These are phyloP conservation scores for Cistogaster globosa DNA, from an alignment of 2,888 invertebrate species.

Conservation along the genomic window DNA sequence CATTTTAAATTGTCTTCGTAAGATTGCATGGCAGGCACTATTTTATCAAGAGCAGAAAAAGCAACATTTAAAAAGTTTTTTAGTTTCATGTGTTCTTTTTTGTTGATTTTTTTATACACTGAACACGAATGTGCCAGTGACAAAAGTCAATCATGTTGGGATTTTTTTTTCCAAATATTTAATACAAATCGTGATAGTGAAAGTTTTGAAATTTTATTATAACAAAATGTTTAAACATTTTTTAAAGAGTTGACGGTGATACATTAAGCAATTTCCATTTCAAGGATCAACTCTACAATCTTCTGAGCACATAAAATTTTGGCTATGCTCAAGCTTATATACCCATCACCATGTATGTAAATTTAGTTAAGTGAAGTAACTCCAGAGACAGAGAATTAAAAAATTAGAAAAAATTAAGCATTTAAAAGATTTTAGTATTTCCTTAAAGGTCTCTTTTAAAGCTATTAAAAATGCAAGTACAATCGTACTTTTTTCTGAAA, in stretches of 20 bases:
- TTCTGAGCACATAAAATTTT: no score
- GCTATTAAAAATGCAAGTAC: no score
- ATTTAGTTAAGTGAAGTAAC: no score
- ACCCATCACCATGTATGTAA: no score
- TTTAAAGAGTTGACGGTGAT: no score
- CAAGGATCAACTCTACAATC: no score
- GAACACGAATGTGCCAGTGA: slow-evolving; percentile 18
- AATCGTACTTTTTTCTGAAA: no score
- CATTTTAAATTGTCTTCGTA: not conserved
- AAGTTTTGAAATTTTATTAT: not conserved
- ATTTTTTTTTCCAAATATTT: not conserved
- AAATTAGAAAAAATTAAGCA: no score
- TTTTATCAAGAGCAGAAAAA: not conserved
- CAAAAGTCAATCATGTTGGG: slow-evolving; percentile 2
- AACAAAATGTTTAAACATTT: not conserved
- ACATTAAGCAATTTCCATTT: not conserved
- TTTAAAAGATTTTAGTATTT: no score
- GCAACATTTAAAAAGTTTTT: not conserved
- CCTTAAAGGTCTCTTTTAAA: no score
- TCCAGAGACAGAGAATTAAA: no score
- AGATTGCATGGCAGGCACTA: not conserved
- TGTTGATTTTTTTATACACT: not conserved
- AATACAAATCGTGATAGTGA: not conserved
- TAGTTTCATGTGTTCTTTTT: not conserved
- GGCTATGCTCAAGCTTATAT: no score